Base-by-base conservation (phyloP, 2,113 vertebrate genomes). In the Ceyx cyanopectus region DNA sequence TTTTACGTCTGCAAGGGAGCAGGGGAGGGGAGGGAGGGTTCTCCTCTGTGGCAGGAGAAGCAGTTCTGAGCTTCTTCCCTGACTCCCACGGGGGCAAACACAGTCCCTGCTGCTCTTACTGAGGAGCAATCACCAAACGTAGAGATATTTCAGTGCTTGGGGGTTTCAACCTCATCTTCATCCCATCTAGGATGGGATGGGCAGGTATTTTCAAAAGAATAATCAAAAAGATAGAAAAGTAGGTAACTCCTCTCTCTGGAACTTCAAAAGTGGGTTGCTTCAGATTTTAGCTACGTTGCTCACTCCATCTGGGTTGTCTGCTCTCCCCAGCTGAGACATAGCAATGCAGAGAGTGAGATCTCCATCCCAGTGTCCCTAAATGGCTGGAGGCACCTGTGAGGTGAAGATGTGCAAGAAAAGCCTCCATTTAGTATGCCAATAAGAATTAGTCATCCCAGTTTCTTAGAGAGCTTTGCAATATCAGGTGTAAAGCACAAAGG, bases 401-500 rank as follows among this genome's bases (percentile, higher is more conserved):
- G 79, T 85, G 81, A 77, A 85, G 84, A 77, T 5, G 26, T 63
- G 37, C 80, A 83, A 83, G 79, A 77, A 77, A 95, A 95, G 41
- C 60, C 41, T 85, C 81, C 54, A 18, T 83, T 92, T 79, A 66
- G n/a, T 70, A 57, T 85, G 89, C 75, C 75, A 61, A 75, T 85
- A 91, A 77, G 81, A 91, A 80, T 41, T 85, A 70, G 79, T 45
- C 53, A 16, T 48, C 91, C 77, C 45, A 48, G 62, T 92, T 78
- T 51, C 91, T 93, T 62, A 37, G 76, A 16, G 8, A 69, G 70
- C 78, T 80, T 63, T 74, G 43, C 60, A 80, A 11, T 77, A 46
- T 54, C 94, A 75, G 81, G 5, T 10, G 0, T 22, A 57, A 41
- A 53, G 81, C 89, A 93, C 79, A 85, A 92, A 89, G 60, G 87